phyloP scores from a whole-genome alignment of 1,140 invertebrate species.

The Halotydeus destructor region DNA sequence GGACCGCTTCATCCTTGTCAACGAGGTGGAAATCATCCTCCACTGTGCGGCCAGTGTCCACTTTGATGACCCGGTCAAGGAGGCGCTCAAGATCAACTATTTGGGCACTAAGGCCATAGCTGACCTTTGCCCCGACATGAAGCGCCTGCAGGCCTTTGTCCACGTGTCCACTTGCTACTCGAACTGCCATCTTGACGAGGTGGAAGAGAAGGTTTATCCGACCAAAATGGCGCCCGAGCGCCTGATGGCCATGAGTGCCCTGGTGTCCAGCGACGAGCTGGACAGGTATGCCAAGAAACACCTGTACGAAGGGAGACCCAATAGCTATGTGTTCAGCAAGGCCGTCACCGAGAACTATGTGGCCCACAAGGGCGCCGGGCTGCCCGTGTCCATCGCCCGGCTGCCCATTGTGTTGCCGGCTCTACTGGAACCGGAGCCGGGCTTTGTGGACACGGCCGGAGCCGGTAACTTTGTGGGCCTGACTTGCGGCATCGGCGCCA shows the following conservation, averaged over 20 bases:
- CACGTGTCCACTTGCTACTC: conserved; percentile 20
- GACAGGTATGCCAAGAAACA: too few species aligned
- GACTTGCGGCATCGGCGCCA: not conserved
- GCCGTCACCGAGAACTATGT: conserved; percentile 50
- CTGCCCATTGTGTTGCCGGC: conserved; percentile 80
- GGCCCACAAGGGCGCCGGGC: conserved; percentile 23
- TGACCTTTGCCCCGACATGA: conserved; percentile 7
- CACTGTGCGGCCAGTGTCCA: conserved; percentile 28
- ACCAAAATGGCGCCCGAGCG: not conserved
- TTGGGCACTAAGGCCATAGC: not conserved
- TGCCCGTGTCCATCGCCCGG: conserved; percentile 60
- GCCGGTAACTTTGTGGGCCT: too few species aligned
- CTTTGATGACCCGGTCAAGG: conserved; percentile 26
- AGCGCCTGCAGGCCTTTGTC: conserved; percentile 14
- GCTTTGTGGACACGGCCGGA: conserved; percentile 88
- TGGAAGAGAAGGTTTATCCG: conserved; percentile 43
- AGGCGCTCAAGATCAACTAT: not conserved
- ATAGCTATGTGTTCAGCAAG: conserved; percentile 67
- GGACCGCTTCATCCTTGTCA: conserved; percentile 43
- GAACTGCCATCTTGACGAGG: conserved; percentile 34
- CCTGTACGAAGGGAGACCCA: conserved; percentile 44
- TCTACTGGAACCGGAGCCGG: conserved; percentile 72
- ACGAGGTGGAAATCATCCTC: conserved; percentile 25
- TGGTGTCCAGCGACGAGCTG: too few species aligned
- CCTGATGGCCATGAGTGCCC: not conserved